Percentiles rank a stretch among this genome's conserved stretches.
phyloP scores from a whole-genome alignment of 2,888 invertebrate species.

The Latrodectus elegans region DNA sequence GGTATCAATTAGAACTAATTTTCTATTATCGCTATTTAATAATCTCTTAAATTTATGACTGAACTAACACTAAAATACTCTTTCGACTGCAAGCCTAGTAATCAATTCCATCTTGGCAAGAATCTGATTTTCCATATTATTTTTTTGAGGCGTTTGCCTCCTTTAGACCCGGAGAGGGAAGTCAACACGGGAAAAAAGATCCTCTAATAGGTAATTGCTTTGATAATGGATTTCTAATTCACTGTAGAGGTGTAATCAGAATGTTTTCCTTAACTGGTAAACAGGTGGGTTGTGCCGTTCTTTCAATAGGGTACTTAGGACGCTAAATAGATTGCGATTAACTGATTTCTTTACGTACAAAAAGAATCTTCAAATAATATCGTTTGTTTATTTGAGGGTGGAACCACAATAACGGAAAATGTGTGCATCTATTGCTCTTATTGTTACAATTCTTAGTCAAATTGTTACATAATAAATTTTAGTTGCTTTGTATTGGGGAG shows the following conservation, averaged over 20 bases:
- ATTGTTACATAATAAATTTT: no score
- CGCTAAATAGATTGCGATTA: slow-evolving; percentile 24
- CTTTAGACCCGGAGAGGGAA: slow-evolving; percentile 9
- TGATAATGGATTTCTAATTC: slow-evolving; percentile 49
- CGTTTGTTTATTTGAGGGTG: no score
- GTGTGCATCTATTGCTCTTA: no score
- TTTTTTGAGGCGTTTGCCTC: slow-evolving; percentile 30
- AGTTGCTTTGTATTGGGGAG: no score
- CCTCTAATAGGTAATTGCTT: slow-evolving; percentile 13
- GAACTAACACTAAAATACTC: background rate
- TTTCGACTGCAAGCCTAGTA: background rate
- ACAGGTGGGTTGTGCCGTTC: slow-evolving; percentile 2
- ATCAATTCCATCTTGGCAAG: background rate
- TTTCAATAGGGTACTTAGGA: slow-evolving; percentile 12
- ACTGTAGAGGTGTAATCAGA: slow-evolving; percentile 18
- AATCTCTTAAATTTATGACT: background rate
- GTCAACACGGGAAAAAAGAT: slow-evolving; percentile 25
- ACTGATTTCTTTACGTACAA: background rate
- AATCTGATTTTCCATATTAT: background rate
- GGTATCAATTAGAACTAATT: background rate
- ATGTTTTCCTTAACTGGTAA: slow-evolving; percentile 18
- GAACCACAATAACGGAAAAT: no score
- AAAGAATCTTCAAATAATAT: no score
- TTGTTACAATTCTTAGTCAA: no score
- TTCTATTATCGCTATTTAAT: background rate